phyloP scores from a whole-genome alignment of 2,113 vertebrate genomes.

The Sminthopsis crassicaudata region DNA sequence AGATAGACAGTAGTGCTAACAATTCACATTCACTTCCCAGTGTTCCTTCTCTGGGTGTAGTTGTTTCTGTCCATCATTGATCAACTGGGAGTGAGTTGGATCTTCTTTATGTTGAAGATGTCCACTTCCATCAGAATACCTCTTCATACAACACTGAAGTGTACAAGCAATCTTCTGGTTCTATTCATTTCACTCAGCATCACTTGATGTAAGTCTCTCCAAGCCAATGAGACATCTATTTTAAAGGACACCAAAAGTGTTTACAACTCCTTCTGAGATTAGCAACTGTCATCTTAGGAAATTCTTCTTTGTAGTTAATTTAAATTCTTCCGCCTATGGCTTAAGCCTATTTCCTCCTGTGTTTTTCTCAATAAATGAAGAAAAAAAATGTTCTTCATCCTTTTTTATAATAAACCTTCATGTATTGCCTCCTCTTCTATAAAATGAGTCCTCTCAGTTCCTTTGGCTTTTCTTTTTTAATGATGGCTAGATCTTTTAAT shows the following conservation, averaged over 20 bases:
- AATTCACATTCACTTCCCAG: no score
- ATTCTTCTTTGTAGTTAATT: conserved; percentile 72
- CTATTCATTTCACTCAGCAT: no score
- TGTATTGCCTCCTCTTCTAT: conserved; percentile 52
- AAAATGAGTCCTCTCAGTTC: conserved; percentile 51
- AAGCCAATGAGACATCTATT: no score
- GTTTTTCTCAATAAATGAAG: conserved; percentile 58
- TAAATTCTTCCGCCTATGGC: conserved; percentile 70
- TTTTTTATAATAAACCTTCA: conserved; percentile 21
- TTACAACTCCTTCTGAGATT: conserved; percentile 43
- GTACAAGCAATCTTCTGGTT: no score
- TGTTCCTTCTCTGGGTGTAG: no score
- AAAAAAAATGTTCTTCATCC: conserved; percentile 74
- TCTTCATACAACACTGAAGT: no score
- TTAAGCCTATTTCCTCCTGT: conserved; percentile 70
- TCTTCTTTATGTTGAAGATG: no score
- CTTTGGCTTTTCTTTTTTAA: conserved; percentile 25
- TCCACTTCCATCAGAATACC: no score
- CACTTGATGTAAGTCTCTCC: no score
- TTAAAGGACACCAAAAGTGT: conserved; percentile 42
- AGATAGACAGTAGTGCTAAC: no score
- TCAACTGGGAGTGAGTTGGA: no score
- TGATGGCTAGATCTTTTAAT: conserved; percentile 7
- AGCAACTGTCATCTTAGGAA: conserved; percentile 57
- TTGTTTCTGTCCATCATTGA: no score